Base-by-base conservation (phyloP, 2,888 invertebrate genomes). In the Hypselothyrea guttata region DNA sequence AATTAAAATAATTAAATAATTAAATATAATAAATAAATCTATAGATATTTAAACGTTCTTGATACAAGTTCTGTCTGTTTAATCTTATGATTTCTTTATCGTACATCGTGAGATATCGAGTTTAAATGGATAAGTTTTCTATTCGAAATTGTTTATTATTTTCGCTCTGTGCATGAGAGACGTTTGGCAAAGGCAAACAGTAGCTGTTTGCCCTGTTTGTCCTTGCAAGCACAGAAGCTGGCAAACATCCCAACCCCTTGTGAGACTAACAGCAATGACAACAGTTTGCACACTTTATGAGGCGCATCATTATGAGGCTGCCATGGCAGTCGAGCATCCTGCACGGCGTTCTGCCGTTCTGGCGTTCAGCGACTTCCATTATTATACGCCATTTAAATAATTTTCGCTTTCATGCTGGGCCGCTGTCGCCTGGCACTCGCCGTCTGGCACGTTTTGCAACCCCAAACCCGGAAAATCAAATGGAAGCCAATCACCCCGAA, bases 321-420 rank as follows among this genome's bases (percentile, higher is more conserved):
- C 75, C 72, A 71, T 74, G 77, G 67, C 71, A 64, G 53, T 22
- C 46, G 54, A 60, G 75, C 68, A 71, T 78, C 86, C 78, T 75
- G 61, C 42, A 8, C 35, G 18, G 2, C 16, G 49, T 57, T 49
- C 65, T 37, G 65, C n/a, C n/a, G n/a, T n/a, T n/a, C n/a, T n/a
- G 18, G 2, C 16, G 49, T 57, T 49, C 65, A 34, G 65, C 31
- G 71, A 60, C 87, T 88, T 86, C 88, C 88, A 88, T 88, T 88
- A 88, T 88, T 88, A 88, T 88, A 82, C 87, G 87, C 88, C 88
- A 88, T 88, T 88, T 88, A 88, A 88, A 88, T 87, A 88, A 87
- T 88, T 70, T 83, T 86, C 63, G 81, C 78, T 71, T 82, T 82
- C 86, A 83, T 73, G 84, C 83, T 74, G 86, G 30, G 77, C 60